Conservation (phyloP, 2,797 vertebrate species). For the Brotula barbata region DNA sequence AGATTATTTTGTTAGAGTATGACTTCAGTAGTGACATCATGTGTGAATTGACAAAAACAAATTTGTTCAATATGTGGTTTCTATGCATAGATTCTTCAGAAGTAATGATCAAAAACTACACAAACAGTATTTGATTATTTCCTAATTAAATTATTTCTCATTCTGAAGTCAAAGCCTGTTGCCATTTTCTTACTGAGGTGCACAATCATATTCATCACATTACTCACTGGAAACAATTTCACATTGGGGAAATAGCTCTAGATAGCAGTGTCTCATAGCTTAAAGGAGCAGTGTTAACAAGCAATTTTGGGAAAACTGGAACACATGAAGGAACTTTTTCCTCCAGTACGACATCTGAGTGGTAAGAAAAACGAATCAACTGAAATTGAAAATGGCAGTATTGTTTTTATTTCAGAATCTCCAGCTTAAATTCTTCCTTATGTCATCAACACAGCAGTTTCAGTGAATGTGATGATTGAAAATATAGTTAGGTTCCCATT, state of each 20-base stretch:
- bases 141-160: background rate
- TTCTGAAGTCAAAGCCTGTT: background rate
- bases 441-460: background rate
- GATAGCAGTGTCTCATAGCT: background rate
- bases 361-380: background rate
- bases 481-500: background rate
- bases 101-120: background rate
- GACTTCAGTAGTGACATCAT: background rate
- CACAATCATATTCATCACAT: background rate
- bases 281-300: background rate
- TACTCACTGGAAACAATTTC: background rate
- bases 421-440: background rate
- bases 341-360: background rate
- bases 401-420: background rate
- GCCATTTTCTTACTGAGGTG: background rate
- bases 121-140: background rate
- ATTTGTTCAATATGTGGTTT: background rate
- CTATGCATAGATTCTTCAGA: background rate
- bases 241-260: background rate
- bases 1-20: background rate
- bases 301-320: background rate
- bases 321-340: conserved; percentile 1
- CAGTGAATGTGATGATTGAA: background rate
- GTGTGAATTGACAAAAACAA: background rate
- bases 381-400: background rate